Evolutionary conservation across 1,140 invertebrate genomes (phyloP), one percentile per base, ranked within the genome.

Genomic region (Penaeus japonicus): DNA sequence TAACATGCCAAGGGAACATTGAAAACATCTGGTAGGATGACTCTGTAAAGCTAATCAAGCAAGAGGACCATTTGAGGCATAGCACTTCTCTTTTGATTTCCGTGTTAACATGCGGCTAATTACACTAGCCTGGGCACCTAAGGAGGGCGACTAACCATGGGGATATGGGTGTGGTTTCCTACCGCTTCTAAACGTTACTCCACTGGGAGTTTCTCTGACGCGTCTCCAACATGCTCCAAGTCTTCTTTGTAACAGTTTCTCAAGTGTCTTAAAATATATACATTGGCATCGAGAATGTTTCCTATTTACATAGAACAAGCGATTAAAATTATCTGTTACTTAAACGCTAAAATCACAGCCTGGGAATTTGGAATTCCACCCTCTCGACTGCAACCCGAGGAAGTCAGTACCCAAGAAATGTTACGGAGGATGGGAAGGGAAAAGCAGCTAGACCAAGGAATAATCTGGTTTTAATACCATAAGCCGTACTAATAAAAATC

Each of bases 331-430:
- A 88, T 83, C 30, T 62, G 77, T 73, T 82, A 83, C 87, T 88
- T 88, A 88, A 83, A 78, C 87, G 78, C 80, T 88, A 88, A 83
- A 88, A 88, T 88, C 87, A 88, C 87, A 88, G 87, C 87, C 87
- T 88, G 80, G 87, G 87, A 88, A 88, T 88, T 88, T 88, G 81
- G 80, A 88, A 88, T 88, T 88, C 87, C 87, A 88, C 87, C 70
- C 83, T 88, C 57, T 88, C 84, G 81, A 88, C 87, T 83, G 81
- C 55, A 88, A 88, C 79, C 55, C 24, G 54, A 75, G 81, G 87
- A 88, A 88, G 87, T 88, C 87, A 77, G 70, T 78, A 88, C 65
- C 78, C 83, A 81, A 30, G 54, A 75, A 27, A 83, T 77, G 39
- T 62, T 47, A 87, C 15, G 24, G 24, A 87, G 70, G 47, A 22